Evolutionary conservation across 1,140 invertebrate species (phyloP).

Genomic region (Limonius californicus): DNA sequence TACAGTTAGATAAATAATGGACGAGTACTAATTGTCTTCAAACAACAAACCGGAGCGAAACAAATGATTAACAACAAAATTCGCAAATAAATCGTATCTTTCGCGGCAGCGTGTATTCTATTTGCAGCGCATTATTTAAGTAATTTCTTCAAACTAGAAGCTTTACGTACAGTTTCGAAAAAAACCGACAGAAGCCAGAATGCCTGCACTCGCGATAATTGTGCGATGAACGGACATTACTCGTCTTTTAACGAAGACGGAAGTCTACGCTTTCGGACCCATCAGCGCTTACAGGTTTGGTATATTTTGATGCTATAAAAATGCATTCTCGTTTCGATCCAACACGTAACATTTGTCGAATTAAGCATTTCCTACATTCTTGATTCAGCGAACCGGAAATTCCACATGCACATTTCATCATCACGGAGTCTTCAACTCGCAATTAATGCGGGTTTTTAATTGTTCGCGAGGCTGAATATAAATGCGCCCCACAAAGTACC

Average conservation of each 20-base stretch:
- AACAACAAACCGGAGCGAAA: neutral
- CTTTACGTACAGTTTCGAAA: too few species aligned
- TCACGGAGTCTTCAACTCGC: slow-evolving; percentile 28
- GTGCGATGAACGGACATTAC: neutral
- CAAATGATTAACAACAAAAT: neutral
- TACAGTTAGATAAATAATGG: too few species aligned
- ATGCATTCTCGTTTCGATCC: slow-evolving; percentile 33
- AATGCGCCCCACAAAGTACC: slow-evolving; percentile 1
- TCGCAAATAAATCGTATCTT: too few species aligned
- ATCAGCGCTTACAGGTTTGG: neutral
- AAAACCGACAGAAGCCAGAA: too few species aligned
- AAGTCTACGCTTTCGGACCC: neutral
- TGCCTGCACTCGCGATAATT: neutral
- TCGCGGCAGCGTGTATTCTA: too few species aligned
- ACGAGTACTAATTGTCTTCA: too few species aligned
- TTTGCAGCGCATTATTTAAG: too few species aligned
- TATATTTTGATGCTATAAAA: slow-evolving; percentile 30
- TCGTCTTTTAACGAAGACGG: neutral
- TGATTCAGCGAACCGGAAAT: slow-evolving; percentile 37
- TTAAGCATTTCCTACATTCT: slow-evolving; percentile 39
- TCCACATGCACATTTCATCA: slow-evolving; percentile 41
- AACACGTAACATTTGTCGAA: slow-evolving; percentile 37
- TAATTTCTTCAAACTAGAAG: too few species aligned
- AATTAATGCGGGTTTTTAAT: slow-evolving; percentile 39
- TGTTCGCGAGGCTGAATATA: slow-evolving; percentile 23